Conservation (phyloP, 2,797 vertebrate genomes). For the Miichthys miiuy region DNA sequence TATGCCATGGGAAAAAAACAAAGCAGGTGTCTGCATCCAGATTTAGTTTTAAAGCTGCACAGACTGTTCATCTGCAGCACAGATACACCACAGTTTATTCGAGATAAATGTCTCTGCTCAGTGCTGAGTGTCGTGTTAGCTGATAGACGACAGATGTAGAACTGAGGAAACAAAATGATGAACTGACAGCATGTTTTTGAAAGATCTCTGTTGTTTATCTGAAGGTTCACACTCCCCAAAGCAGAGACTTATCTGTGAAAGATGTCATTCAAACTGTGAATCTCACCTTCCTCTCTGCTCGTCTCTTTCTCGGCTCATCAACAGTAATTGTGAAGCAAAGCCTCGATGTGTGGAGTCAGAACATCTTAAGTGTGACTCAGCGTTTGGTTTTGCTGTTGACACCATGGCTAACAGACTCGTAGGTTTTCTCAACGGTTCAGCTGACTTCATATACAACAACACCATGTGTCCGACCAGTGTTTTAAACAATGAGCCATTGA, state of each 20-base stretch:
- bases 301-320: not conserved
- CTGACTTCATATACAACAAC: constrained; percentile 32
- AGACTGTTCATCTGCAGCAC: not conserved
- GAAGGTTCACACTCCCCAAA: not conserved
- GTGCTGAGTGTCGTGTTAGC: not conserved
- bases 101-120: not conserved
- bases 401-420: constrained; percentile 13
- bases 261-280: not conserved
- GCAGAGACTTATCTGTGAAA: not conserved
- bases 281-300: not conserved
- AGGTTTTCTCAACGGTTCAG: constrained; percentile 22
- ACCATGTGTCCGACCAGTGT: constrained; percentile 23
- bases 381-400: constrained; percentile 21
- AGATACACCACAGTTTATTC: not conserved
- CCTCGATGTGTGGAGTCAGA: not conserved
- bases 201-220: not conserved
- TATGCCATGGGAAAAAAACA: not conserved
- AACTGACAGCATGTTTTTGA: not conserved
- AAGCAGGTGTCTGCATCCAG: constrained; percentile 6
- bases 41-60: constrained; percentile 19
- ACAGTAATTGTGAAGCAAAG: not conserved
- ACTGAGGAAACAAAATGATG: not conserved
- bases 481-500: constrained; percentile 33
- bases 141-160: not conserved
- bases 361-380: constrained; percentile 12